phyloP scores from a whole-genome alignment of 1,140 invertebrate genomes.

The Papilio polyxenes region DNA sequence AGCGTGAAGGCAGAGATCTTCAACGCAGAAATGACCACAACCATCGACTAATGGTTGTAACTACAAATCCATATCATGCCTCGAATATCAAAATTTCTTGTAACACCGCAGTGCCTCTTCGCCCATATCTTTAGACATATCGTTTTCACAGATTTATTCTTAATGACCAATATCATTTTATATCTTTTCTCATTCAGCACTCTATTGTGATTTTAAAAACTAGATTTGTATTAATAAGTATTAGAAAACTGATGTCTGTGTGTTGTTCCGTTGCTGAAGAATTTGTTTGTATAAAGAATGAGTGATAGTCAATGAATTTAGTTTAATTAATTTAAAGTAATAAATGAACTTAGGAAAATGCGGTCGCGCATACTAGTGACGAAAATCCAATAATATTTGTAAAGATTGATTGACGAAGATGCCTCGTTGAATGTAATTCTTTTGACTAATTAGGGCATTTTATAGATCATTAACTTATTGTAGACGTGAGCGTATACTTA shows the following conservation, averaged over 20 bases:
- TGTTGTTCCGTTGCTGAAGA: conserved; percentile 69
- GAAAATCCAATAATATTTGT: conserved; percentile 81
- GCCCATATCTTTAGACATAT: conserved; percentile 73
- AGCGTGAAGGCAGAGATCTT: conserved; percentile 72
- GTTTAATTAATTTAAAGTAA: conserved; percentile 80
- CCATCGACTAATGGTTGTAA: conserved; percentile 65
- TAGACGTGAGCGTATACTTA: conserved; percentile 73
- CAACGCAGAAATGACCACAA: conserved; percentile 65
- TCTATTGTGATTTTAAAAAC: conserved; percentile 75
- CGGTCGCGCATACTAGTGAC: conserved; percentile 81
- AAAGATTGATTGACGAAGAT: conserved; percentile 65
- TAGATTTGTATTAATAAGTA: conserved; percentile 80
- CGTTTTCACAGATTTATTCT: conserved; percentile 77
- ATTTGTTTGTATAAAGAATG: conserved; percentile 69
- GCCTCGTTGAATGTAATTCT: conserved; percentile 77
- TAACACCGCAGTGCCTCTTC: conserved; percentile 59
- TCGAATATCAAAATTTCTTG: conserved; percentile 72
- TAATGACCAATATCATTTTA: conserved; percentile 67
- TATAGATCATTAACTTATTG: conserved; percentile 76
- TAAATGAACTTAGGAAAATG: conserved; percentile 79
- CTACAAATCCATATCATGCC: conserved; percentile 65
- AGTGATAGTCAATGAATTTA: conserved; percentile 80
- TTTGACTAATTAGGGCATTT: conserved; percentile 78
- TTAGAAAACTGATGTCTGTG: conserved; percentile 77
- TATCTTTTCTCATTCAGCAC: conserved; percentile 72